Percentiles rank a stretch among this genome's conserved stretches.
These are phyloP conservation scores for Neoitamus cyanurus DNA, from an alignment of 2,888 invertebrate species.

Conservation along the genomic window DNA sequence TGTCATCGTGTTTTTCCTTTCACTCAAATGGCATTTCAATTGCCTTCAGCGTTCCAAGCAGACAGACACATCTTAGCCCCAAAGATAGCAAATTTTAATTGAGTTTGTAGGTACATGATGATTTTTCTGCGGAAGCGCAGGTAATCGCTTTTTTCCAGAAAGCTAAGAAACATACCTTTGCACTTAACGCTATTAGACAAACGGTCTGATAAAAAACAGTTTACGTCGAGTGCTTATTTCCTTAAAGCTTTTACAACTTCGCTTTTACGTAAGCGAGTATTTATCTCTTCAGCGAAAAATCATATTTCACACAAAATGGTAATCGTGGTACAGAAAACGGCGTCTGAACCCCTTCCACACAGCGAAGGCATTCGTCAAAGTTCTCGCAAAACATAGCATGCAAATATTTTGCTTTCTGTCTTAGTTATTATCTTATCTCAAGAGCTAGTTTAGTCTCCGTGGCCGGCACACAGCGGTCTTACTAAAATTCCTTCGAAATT, in stretches of 20 bases:
- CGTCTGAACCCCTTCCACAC: neutral
- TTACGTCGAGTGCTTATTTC: neutral
- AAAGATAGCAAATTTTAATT: neutral
- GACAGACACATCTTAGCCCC: neutral
- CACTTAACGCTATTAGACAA: neutral
- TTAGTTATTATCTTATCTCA: constrained; percentile 30
- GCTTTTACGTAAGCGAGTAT: neutral
- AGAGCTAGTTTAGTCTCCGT: neutral
- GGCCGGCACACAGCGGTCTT: neutral
- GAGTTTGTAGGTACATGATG: neutral
- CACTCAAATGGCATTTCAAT: no score
- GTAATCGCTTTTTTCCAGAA: neutral
- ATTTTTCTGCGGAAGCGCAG: neutral
- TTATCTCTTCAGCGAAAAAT: neutral
- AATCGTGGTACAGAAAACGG: neutral
- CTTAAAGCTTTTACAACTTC: neutral
- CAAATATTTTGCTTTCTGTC: constrained; percentile 20
- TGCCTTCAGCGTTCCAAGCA: neutral
- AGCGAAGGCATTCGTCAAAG: neutral
- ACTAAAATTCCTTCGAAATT: neutral
- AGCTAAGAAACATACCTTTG: neutral
- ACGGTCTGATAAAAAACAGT: neutral
- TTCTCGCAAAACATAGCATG: constrained; percentile 7
- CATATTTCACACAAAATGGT: neutral
- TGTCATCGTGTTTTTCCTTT: no score